Evolutionary conservation across 2,888 invertebrate species (phyloP), one percentile per base, ranked within the genome.

Genomic region (Noctua fimbriata): DNA sequence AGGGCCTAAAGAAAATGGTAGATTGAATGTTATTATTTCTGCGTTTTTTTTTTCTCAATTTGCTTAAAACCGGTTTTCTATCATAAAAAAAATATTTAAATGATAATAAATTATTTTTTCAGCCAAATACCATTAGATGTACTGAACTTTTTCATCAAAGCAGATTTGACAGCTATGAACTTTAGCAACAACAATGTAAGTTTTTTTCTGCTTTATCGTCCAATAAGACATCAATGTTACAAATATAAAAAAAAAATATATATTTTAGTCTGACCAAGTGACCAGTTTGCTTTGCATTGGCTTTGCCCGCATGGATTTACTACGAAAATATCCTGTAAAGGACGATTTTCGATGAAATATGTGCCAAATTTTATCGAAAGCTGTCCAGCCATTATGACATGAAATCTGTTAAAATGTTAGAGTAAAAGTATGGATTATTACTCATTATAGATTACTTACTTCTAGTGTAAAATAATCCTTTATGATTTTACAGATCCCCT

Each of bases 141-240:
- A 78, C 89, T 96, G 67, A 96, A 96, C 89, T 97, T 96, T 83
- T 96, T 97, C 80, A 95, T 95, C 24, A 96, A 95, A 91, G 95
- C 96, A 52, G 93, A 94, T 75, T 91, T 96, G 49, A 93, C 90
- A 66, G 93, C 93, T 32, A 91, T 97, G 14, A 94, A 96, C 87
- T 90, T 97, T 44, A 96, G 96, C 86, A 83, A 96, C 83, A 97
- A 97, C 87, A 92, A 95, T 90, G 96, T 96, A 91, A 94, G 96
- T 81, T 63, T 65, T 66, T 41, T 28, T 60, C 28, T n/a, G 0
- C 41, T n/a, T n/a, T n/a, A n/a, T 58, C 2, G 6, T 60, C 9
- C 16, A 69, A 21, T 28, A 41, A 18, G 18, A 47, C 36, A 67
- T 28, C 44, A 41, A 44, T 44, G 7, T 44, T 69, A 69, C n/a